Evolutionary conservation across 2,113 vertebrate species (phyloP), one percentile per base, ranked within the genome.

Genomic region (Atractosteus spatula): DNA sequence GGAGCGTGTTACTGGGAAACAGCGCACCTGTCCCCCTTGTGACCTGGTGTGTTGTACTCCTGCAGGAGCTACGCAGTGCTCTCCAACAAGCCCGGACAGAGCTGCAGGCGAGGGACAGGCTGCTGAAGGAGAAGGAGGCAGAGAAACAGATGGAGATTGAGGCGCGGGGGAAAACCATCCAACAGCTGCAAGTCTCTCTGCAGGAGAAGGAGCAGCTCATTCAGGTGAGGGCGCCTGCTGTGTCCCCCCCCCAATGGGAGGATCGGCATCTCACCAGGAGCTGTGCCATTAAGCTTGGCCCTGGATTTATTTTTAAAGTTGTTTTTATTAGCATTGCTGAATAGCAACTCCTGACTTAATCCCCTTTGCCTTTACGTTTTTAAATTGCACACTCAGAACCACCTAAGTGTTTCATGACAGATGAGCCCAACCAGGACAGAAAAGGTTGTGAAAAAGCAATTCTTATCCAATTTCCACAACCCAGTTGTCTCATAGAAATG

Each of bases 41-140:
- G 47, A 7, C 47, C 10, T 5, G 10, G 47, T 51, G 47, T 7
- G 47, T 51, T 3, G 5, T 62, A 8, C 8, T 10, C 13, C 11
- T 73, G 41, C 81, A 97, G 96, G 97, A 98, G 71, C 85, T 99
- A 77, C 89, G 89, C 72, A 77, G 82, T 74, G 82, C 89, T 77
- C 82, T 99, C 55, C 91, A 95, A 68, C 89, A 88, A 54, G 78
- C 92, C 3, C 93, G 90, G 11, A 78, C 79, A 56, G 90, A 93
- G 66, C 81, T 96, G 61, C 91, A 91, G 79, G 90, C 82, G 69
- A 92, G 89, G 72, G 89, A 82, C 68, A 92, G 93, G 78, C 90
- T 89, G 79, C 86, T 90, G 78, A 89, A 75, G 16, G 78, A 85
- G 14, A n/a, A 76, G 47, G 88, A 95, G 82, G 80, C 75, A 47